Evolutionary conservation across 2,797 vertebrate genomes (phyloP).

Genomic region (Notolabrus celidotus): DNA sequence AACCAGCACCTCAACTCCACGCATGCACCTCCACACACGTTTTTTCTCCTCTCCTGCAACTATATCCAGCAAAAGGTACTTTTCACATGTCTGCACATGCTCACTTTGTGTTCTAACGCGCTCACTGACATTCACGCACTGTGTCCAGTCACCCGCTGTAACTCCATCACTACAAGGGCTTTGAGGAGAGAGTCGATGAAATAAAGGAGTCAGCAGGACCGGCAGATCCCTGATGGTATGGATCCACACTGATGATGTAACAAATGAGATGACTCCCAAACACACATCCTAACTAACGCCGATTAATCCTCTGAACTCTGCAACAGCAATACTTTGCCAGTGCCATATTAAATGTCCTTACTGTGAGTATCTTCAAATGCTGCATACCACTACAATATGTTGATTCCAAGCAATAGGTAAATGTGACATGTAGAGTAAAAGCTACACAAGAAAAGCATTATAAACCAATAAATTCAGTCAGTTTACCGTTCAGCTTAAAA

Average conservation of each 20-base stretch:
- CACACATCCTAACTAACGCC: not conserved
- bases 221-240: conserved; percentile 27
- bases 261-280: not conserved
- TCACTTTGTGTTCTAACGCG: conserved; percentile 10
- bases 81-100: conserved; percentile 38
- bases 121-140: conserved; percentile 48
- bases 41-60: not conserved
- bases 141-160: conserved; percentile 42
- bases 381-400: too few species aligned
- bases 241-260: conserved; percentile 20
- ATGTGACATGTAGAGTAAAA: too few species aligned
- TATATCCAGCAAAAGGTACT: not conserved
- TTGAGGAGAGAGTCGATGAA: conserved; percentile 42
- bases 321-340: too few species aligned
- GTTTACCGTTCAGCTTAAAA: too few species aligned
- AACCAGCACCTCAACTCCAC: conserved; percentile 20
- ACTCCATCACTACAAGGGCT: conserved; percentile 8
- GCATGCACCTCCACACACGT: not conserved
- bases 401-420: too few species aligned
- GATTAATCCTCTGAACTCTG: too few species aligned
- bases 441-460: too few species aligned
- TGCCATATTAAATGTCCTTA: too few species aligned
- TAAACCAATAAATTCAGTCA: too few species aligned
- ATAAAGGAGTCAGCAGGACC: conserved; percentile 54
- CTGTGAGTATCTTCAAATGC: too few species aligned